Evolutionary conservation across 2,888 invertebrate genomes (phyloP).

Genomic region (Prenolepis imparis): DNA sequence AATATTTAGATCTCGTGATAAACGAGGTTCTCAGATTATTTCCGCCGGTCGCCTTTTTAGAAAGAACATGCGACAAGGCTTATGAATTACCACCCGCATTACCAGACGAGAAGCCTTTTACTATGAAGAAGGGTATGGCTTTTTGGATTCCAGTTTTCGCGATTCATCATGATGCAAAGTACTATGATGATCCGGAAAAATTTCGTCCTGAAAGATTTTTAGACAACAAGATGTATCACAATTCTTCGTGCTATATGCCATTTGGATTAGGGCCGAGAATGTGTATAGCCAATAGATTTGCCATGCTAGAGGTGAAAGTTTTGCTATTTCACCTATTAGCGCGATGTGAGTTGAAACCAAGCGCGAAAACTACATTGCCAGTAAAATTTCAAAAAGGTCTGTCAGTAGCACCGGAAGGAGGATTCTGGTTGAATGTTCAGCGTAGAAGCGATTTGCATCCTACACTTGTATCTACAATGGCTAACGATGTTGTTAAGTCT

Average conservation of each 20-base stretch:
- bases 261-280: constrained; percentile 83
- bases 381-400: constrained; percentile 73
- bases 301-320: constrained; percentile 72
- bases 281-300: constrained; percentile 80
- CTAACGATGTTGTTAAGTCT: neutral
- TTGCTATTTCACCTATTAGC: constrained; percentile 68
- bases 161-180: constrained; percentile 82
- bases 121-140: constrained; percentile 77
- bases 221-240: constrained; percentile 79
- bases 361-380: constrained; percentile 85
- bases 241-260: constrained; percentile 80
- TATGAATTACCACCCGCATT: constrained; percentile 76
- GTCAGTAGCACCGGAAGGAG: constrained; percentile 54
- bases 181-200: constrained; percentile 83
- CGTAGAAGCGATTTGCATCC: constrained; percentile 55
- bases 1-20: constrained; percentile 88
- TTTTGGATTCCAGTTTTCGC: constrained; percentile 80
- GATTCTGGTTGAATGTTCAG: constrained; percentile 72
- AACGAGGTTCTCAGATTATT: constrained; percentile 78
- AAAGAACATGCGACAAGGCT: constrained; percentile 77
- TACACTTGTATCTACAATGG: neutral
- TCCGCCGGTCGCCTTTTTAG: constrained; percentile 76
- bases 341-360: constrained; percentile 75
- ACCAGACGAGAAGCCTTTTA: constrained; percentile 76
- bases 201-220: constrained; percentile 85